Base-by-base conservation (phyloP, 1,140 invertebrate genomes). In the Dermatophagoides farinae region DNA sequence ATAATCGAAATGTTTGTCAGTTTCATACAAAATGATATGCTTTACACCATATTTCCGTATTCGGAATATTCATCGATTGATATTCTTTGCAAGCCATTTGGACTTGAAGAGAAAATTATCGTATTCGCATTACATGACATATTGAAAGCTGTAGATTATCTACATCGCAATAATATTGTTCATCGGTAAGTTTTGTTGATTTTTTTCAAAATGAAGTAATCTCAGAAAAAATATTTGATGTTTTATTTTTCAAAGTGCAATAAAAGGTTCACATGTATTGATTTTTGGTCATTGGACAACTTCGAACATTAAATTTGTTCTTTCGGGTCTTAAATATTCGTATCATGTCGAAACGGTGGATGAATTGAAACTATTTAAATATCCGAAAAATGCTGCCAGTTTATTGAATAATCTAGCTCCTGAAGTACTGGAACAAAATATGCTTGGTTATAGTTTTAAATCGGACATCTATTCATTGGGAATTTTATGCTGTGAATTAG, bases 401-500 rank as follows among this genome's bases (percentile, higher is more conserved):
- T 83, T 84, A 68, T 71, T 91, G 1, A 85, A 86, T 70, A 91
- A 86, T 85, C 75, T 87, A 2, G 87, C 85, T 69, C 88, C 88
- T 18, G 88, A 93, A 74, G 71, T 92, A 16, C 73, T 92, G 22
- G 82, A 87, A 74, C 86, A 86, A 80, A 89, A 90, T 75, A 73
- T 91, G 59, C 76, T 77, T 65, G 88, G 88, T 8, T 92, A 90
- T 68, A 83, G 85, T 69, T 82, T 83, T 68, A 84, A 85, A 66
- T 86, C 86, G 5, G 88, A 93, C 72, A 82, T 90, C 38, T 92
- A 93, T 67, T 90, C 87, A 64, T 64, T 90, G 51, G 88, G 88
- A 40, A 83, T 92, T 61, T 78, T 84, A 16, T 79, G 83, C 40
- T 91, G 87, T 74, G 88, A 92, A 74, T 70, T 93, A 64, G 87